Evolutionary conservation across 2,888 invertebrate genomes (phyloP).

Genomic region (Drosophila barbarae): DNA sequence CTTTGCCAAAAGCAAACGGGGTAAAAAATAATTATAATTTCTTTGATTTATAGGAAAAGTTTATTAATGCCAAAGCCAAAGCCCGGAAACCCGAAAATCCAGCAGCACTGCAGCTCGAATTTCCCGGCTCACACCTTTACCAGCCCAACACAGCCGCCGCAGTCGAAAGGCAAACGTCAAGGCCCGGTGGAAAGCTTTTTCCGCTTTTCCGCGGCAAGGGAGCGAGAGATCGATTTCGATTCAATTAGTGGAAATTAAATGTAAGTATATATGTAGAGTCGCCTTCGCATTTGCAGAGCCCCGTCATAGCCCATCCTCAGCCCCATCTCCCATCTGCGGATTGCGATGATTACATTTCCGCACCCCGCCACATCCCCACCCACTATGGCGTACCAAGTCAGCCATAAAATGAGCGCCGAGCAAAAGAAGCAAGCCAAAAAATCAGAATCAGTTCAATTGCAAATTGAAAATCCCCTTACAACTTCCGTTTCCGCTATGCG

Average conservation of each 20-base stretch:
- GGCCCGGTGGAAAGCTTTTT: constrained; percentile 36
- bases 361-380: constrained; percentile 34
- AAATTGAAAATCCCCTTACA: constrained; percentile 75
- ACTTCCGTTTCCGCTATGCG: constrained; percentile 69
- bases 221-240: constrained; percentile 73
- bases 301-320: not conserved
- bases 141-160: constrained; percentile 20
- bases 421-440: constrained; percentile 65
- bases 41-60: constrained; percentile 74
- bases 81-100: constrained; percentile 1
- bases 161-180: constrained; percentile 40
- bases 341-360: constrained; percentile 75
- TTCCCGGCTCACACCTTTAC: constrained; percentile 11
- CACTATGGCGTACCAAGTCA: constrained; percentile 68
- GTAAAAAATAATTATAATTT: constrained; percentile 64
- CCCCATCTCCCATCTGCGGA: constrained; percentile 18
- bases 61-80: constrained; percentile 59
- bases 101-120: constrained; percentile 11
- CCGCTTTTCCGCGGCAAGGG: constrained; percentile 40
- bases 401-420: constrained; percentile 71
- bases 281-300: constrained; percentile 9
- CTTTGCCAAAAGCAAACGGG: constrained; percentile 43
- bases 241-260: constrained; percentile 76
- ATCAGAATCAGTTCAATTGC: constrained; percentile 75
- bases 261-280: constrained; percentile 59